Percentiles rank a stretch among this genome's conserved stretches.
Evolutionary conservation across 2,113 vertebrate species (phyloP).

Genomic region (Gallinago jamesoni): DNA sequence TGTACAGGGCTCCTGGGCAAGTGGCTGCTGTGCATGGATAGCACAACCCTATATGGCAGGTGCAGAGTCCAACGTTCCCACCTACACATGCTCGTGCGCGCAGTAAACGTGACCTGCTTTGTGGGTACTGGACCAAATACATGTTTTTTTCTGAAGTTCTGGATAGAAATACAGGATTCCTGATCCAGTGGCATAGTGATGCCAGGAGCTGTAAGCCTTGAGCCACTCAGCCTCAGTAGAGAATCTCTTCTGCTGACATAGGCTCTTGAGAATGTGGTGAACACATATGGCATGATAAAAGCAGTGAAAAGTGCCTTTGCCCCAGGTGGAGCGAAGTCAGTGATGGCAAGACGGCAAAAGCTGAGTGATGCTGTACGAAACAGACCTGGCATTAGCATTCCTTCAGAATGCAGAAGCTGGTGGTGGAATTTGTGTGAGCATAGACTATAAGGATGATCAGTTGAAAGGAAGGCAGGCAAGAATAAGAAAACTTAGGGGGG

Average conservation of each 20-base stretch:
- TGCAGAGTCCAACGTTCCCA: rapidly evolving
- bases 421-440: not conserved
- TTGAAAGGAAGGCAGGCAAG: not conserved
- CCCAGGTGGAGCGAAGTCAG: not conserved
- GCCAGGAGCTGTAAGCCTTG: not conserved
- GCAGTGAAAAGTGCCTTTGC: not conserved
- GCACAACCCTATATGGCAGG: not conserved
- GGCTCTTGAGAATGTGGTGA: not conserved
- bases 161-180: not conserved
- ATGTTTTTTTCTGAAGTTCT: not conserved
- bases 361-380: not conserved
- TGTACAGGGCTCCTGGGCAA: not conserved
- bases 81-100: rapidly evolving
- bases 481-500: not conserved
- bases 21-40: not conserved
- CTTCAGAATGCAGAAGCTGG: not conserved
- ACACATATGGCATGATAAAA: not conserved
- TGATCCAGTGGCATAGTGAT: not conserved
- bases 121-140: not conserved
- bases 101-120: not conserved
- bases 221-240: not conserved
- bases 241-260: not conserved
- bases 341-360: not conserved
- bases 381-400: not conserved
- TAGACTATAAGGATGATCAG: not conserved